Base-by-base conservation (phyloP, 2,113 vertebrate genomes). In the Leptocoma aspasia region DNA sequence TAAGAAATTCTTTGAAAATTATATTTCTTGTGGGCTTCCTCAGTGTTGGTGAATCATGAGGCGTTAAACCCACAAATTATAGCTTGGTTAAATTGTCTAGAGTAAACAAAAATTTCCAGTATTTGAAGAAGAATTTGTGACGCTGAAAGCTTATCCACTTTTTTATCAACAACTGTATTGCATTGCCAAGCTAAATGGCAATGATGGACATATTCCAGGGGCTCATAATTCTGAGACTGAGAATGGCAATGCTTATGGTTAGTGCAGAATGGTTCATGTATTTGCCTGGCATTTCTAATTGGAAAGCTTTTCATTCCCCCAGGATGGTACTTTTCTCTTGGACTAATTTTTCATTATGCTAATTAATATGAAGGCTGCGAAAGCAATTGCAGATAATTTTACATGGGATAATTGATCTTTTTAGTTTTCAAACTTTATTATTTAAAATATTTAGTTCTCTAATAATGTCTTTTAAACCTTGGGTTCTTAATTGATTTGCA, bases 41-140 rank as follows among this genome's bases (percentile, higher is more conserved):
- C 64, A 73, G 18, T 1, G 10, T 10, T 81, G 59, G 52, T 93
- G 82, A 95, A 66, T 95, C 96, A 92, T 78, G 47, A 3, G 2
- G 59, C 49, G 64, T 45, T 82, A 72, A 89, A 69, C 18, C 59
- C 78, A 49, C 56, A 88, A 61, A 93, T 92, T 88, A 68, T 8
- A 86, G 22, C 19, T 88, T 73, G 82, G 35, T 90, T 94, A 73
- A 65, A 57, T 27, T 31, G 85, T 70, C 44, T 60, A 70, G 26
- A 83, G 80, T 77, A 90, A 95, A 83, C 54, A 95, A 26, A 86
- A 47, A 75, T 44, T 92, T 96, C 93, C 87, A 88, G 93, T 93
- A 95, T 47, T 63, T 88, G 92, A 73, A 66, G 52, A 90, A 69
- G 45, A 76, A 77, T 88, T 84, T 85, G 26, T 90, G 31, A 56